A percentile compares a stretch with the other conserved stretches of the same genome.
phyloP scores from a whole-genome alignment of 1,140 invertebrate genomes.

The Drosophila serrata region DNA sequence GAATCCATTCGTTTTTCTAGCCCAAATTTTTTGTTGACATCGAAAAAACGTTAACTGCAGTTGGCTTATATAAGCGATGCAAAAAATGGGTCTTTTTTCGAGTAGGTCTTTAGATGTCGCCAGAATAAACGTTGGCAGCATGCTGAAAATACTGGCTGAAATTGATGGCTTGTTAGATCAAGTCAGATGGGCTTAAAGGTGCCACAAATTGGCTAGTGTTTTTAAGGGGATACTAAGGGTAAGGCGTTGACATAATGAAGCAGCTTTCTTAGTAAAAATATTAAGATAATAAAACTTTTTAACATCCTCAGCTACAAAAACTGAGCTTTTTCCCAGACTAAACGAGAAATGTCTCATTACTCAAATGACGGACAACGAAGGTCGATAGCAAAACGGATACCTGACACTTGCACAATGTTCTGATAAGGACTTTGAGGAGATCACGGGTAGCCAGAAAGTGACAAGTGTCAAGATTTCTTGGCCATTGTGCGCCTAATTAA shows the following conservation, averaged over 20 bases:
- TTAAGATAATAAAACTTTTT: too few species aligned
- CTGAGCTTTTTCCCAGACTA: not conserved
- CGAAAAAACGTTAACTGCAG: conserved; percentile 37
- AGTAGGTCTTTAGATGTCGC: not conserved
- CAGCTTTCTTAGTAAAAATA: too few species aligned
- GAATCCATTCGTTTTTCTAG: conserved; percentile 28
- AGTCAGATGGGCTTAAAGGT: not conserved
- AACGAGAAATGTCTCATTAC: not conserved
- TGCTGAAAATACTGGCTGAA: not conserved
- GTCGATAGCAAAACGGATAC: conserved; percentile 12
- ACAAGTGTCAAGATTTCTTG: conserved; percentile 63
- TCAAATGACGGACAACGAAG: conserved; percentile 21
- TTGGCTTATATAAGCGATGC: conserved; percentile 28
- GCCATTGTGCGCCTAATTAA: conserved; percentile 75
- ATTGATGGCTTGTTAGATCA: conserved; percentile 23
- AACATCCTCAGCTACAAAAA: not conserved
- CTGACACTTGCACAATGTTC: conserved; percentile 25
- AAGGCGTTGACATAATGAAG: not conserved
- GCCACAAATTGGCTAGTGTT: not conserved
- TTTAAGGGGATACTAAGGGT: not conserved
- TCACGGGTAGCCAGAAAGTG: conserved; percentile 14
- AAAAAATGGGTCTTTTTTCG: not conserved
- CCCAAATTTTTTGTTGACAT: conserved; percentile 20
- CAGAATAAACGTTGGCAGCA: not conserved
- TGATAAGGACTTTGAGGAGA: conserved; percentile 6